Base-by-base conservation (phyloP, 2,888 invertebrate genomes). In the Mythimna vitellina region DNA sequence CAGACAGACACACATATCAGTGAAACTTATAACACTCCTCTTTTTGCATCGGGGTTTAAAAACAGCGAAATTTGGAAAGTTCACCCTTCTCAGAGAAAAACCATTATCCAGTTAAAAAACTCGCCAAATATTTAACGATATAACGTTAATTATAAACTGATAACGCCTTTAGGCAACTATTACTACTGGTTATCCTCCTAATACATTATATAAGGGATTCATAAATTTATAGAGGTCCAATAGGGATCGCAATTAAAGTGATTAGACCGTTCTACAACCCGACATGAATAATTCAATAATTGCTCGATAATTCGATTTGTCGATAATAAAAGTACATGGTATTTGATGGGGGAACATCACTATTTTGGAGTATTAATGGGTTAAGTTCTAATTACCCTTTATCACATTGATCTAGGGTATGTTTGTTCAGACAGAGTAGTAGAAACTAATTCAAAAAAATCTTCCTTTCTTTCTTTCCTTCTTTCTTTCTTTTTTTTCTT, bases 231-330 rank as follows among this genome's bases (percentile, higher is more conserved):
- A 77, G 82, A 51, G 85, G 76, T 82, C 68, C 75, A 77, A 84
- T 76, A 73, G 65, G 65, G 74, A 61, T 70, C 51, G 76, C 85
- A 87, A 88, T 88, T 88, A 88, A 84, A 85, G 77, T 84, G 86
- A 88, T 86, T 86, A 84, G 80, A 65, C 65, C 60, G 75, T 63
- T 82, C 72, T 76, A 84, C 81, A 79, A 78, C 69, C 80, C 77
- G 60, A 65, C 76, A 83, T 89, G 87, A 89, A 88, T 89, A 87
- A 86, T 89, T 86, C 80, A 89, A 81, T 84, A 82, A 86, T 76
- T 82, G 81, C 56, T 77, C 74, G 86, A 86, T 89, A 85, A 85
- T 85, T 85, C 75, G 70, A 75, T 72, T 61, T 60, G 65, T 83
- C 72, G 49, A 73, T 83, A 65, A 58, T 74, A 65, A 60, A 68